Base-by-base conservation (phyloP, 2,888 invertebrate genomes). In the Hylaea fasciaria region DNA sequence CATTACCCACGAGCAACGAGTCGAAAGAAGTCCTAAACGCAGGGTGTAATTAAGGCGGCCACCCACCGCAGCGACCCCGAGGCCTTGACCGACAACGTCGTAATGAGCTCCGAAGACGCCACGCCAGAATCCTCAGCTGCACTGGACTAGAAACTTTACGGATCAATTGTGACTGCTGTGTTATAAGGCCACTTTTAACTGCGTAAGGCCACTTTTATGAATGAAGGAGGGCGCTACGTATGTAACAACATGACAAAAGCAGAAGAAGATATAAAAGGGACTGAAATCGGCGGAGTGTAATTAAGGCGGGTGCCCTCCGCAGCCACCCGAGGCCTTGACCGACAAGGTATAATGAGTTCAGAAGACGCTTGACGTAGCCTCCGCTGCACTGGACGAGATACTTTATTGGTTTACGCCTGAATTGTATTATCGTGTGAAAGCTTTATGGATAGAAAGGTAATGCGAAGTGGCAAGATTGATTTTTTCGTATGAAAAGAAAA, bases 21-120 rank as follows among this genome's bases (percentile, higher is more conserved):
- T 40, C 29, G 47, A 54, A 50, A 85, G 82, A 82, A 84, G 73
- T 83, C 81, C 80, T 78, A 82, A 84, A 83, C 72, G 84, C 77
- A 82, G 85, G 86, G 85, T 82, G 89, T 90, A 92, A 92, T 92
- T 91, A 92, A 89, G 89, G 85, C 87, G 89, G 78, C 89, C 89
- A 89, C 91, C 91, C 89, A 89, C 85, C 86, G 87, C 81, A 78
- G 78, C 90, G 91, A 87, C 91, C 90, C 82, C 86, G 85, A 87
- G 89, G 87, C 92, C 91, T 91, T 48, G 55, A 55, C 55, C 64
- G 57, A 57, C 57, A 47, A 55, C 57, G 44, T 48, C 57, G 44
- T 51, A 57, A 52, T 55, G 64, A 61, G 50, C 55, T 52, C 51
- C 55, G 37, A 48, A 61, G 47, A 57, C 51, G 48, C 49, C 49